Evolutionary conservation across 2,113 vertebrate species (phyloP), one percentile per base, ranked within the genome.

Genomic region (Bolborhynchus lineola): DNA sequence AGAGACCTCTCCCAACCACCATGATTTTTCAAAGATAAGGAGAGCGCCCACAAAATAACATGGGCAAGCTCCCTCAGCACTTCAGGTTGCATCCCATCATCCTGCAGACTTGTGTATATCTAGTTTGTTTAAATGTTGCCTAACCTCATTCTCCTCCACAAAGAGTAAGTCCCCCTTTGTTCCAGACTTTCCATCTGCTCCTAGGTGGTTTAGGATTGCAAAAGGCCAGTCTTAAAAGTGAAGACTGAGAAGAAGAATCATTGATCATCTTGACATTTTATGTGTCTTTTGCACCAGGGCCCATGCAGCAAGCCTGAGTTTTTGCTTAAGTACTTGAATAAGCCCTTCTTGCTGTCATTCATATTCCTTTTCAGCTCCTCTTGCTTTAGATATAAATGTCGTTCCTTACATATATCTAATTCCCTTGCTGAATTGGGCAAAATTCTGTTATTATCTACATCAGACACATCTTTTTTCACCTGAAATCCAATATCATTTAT

Each of bases 1-100:
- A 72, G 5, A 64, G 9, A 67, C 6, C 4, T 60, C 24, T 4
- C 5, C 1, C 4, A 55, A 0, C 0, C 9, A 42, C 17, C 2
- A 33, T 13, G 28, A 20, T 16, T 13, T 64, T 64, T 44, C 35
- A n/a, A 28, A 55, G 33, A 11, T 14, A 63, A 59, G 13, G 10
- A 39, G 19, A 79, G 3, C 6, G 3, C 2, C 16, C 11, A 53
- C 68, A 77, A 7, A 88, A 8, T 29, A 2, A 19, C 9, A 21
- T 2, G 14, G 13, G 7, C 8, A 24, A 86, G 1, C 8, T 63
- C 11, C 9, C 24, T 80, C 31, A 68, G 12, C 4, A 13, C 5
- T 37, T 80, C 11, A 50, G 11, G 1, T 1, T 63, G 3, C 18
- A 44, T 44, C 6, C 14, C 13, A 55, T 11, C 3, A 77, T 2